Percentiles rank a stretch among this genome's conserved stretches.
Evolutionary conservation across 2,888 invertebrate genomes (phyloP).

Genomic region (Dione juno): DNA sequence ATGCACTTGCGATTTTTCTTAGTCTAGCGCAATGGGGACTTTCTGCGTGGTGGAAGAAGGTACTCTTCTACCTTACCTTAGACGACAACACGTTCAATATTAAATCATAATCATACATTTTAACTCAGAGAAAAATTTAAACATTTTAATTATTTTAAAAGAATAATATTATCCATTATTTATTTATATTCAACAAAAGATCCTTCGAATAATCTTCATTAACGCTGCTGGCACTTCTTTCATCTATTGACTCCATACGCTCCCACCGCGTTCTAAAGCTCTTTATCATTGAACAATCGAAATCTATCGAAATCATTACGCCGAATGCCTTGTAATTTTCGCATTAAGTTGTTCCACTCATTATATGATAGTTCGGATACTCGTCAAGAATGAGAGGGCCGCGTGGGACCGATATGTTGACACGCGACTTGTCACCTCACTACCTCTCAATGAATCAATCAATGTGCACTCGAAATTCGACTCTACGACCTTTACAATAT

Average conservation of each 20-base stretch:
- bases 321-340: slow-evolving; percentile 49
- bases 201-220: not conserved
- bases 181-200: no score
- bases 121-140: no score
- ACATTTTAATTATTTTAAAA: no score
- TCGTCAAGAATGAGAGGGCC: slow-evolving; percentile 48
- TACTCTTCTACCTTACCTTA: no score
- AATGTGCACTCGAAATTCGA: not conserved
- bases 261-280: not conserved
- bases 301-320: slow-evolving; percentile 41
- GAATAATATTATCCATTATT: no score
- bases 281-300: slow-evolving; percentile 40
- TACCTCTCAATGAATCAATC: slow-evolving; percentile 37
- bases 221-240: not conserved
- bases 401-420: slow-evolving; percentile 54
- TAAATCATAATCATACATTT: no score
- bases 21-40: no score
- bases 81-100: no score
- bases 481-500: not conserved
- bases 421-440: slow-evolving; percentile 52
- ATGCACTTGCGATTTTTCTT: no score
- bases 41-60: no score
- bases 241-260: not conserved
- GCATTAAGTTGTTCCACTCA: slow-evolving; percentile 49
- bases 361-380: slow-evolving; percentile 47